Evolutionary conservation across 2,797 vertebrate species (phyloP).

Genomic region (Sebastes diaconus): DNA sequence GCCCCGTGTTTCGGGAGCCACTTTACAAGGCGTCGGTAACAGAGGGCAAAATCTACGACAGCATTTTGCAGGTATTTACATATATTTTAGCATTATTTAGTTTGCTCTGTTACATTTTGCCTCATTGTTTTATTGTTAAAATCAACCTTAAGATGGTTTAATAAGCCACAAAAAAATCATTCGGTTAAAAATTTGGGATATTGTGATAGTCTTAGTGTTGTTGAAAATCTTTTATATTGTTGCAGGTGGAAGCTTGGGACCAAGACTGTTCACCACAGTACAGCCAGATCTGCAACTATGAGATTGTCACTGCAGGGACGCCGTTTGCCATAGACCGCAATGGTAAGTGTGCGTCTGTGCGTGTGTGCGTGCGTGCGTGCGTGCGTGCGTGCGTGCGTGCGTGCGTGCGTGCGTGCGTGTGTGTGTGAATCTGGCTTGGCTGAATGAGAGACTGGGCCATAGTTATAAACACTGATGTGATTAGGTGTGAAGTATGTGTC

Average conservation of each 20-base stretch:
- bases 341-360: constrained; percentile 81
- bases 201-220: not conserved
- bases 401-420: not conserved
- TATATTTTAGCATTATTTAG: not conserved
- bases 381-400: not conserved
- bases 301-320: constrained; percentile 91
- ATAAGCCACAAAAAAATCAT: not conserved
- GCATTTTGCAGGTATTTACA: constrained; percentile 85
- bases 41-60: constrained; percentile 96
- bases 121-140: not conserved
- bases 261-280: constrained; percentile 97
- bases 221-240: not conserved
- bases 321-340: constrained; percentile 98
- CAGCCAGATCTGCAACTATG: constrained; percentile 98
- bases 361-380: not conserved
- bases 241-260: constrained; percentile 92
- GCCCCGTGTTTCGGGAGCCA: constrained; percentile 90
- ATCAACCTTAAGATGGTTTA: not conserved
- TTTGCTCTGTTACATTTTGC: not conserved
- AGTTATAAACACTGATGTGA: constrained; percentile 22
- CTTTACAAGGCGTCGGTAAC: constrained; percentile 90
- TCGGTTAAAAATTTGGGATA: not conserved
- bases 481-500: constrained; percentile 6
- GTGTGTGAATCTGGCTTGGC: not conserved
- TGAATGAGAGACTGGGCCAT: not conserved